Base-by-base conservation (phyloP, 2,113 vertebrate species). In the Zootoca vivipara region DNA sequence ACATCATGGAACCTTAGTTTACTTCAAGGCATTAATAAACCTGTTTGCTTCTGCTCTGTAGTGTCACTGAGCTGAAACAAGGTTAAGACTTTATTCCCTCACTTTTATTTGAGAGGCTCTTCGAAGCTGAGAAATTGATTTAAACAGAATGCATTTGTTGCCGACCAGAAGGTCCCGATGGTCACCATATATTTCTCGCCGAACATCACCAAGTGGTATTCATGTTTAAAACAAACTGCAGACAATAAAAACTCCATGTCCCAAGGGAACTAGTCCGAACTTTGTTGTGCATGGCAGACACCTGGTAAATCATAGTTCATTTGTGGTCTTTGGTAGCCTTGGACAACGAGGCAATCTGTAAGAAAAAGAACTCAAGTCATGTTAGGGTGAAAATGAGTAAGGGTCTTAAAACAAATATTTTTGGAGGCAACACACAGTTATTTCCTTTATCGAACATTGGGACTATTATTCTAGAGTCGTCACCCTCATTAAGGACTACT, bases 31-130 rank as follows among this genome's bases (percentile, higher is more conserved):
- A 91, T 56, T 75, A 78, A 52, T 52, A 52, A 52, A 83, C 67
- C 8, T 92, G 58, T 85, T 91, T 92, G 56, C 85, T 84, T 86
- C 91, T 94, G 93, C 82, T 83, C 85, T 90, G 75, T 91, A 64
- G 64, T 64, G 94, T 91, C 90, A 30, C 62, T 94, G 90, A 89
- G 92, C 62, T 90, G 74, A 81, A 89, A 75, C 40, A 88, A 56
- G 80, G 85, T 72, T 46, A 92, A 82, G 3, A 83, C 70, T 87
- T 18, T 38, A 81, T 40, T 42, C 24, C 52, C 24, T 4, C 73
- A 46, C 87, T 93, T 88, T 56, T 40, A 82, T 72, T 89, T 89
- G 75, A 0, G 0, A 20, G 1, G 13, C 35, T 56, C 38, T 87
- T 93, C 89, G 90, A 87, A 94, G 81, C 73, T 74, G 33, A 82